Conservation (phyloP, 2,888 invertebrate species). For the Eueremaeus valkanovi region DNA sequence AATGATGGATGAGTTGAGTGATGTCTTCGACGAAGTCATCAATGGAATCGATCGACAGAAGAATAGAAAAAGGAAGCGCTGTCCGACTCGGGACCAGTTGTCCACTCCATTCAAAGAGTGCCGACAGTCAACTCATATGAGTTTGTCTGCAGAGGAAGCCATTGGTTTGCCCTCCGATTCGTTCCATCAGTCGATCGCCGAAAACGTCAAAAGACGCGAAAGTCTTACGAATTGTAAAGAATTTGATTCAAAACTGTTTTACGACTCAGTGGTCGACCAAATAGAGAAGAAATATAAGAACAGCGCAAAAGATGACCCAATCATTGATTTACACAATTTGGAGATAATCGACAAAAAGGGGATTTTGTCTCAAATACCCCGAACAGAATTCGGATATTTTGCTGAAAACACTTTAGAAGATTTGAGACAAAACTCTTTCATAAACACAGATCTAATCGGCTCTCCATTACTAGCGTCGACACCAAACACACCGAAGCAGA, state of each 20-base stretch:
- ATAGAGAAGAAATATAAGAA: constrained; percentile 16
- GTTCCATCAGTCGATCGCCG: not conserved
- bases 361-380: not conserved
- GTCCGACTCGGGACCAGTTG: not conserved
- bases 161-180: not conserved
- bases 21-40: not conserved
- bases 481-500: not conserved
- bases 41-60: not conserved
- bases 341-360: constrained; percentile 17
- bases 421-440: constrained; percentile 16
- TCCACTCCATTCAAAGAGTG: not conserved
- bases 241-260: constrained; percentile 7
- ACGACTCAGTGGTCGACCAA: not conserved
- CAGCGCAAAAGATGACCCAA: not conserved
- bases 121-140: not conserved
- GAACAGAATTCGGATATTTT: constrained; percentile 12
- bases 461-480: constrained; percentile 2
- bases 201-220: not conserved
- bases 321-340: constrained; percentile 15
- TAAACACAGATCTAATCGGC: not conserved
- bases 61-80: not conserved
- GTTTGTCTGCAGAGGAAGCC: not conserved
- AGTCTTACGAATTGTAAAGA: not conserved
- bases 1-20: constrained; percentile 24
- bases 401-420: constrained; percentile 31